Percentiles rank a stretch among this genome's conserved stretches.
Evolutionary conservation across 2,888 invertebrate species (phyloP).

Genomic region (Oligia strigilis): DNA sequence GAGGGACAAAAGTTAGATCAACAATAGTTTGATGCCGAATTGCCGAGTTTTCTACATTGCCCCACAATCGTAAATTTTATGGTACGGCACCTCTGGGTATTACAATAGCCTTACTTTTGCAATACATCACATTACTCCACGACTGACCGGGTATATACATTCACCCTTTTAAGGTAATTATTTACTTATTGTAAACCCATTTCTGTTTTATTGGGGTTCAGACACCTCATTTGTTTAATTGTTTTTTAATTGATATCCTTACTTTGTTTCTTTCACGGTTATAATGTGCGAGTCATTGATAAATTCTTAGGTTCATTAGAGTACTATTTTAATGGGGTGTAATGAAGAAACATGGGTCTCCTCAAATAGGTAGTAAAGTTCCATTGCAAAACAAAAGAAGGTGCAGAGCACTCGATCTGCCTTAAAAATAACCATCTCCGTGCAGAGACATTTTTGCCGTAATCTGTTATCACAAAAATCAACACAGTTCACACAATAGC

Average conservation of each 20-base stretch:
- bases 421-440: background rate
- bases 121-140: conserved; percentile 34
- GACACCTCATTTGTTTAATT: conserved; percentile 4
- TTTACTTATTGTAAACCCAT: background rate
- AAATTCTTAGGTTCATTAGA: background rate
- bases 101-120: conserved; percentile 28
- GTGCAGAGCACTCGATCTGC: background rate
- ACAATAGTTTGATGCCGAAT: conserved; percentile 23
- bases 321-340: background rate
- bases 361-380: background rate
- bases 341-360: background rate
- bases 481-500: conserved; percentile 16
- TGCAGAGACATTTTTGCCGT: background rate
- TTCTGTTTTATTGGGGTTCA: background rate
- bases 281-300: background rate
- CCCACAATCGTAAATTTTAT: conserved; percentile 18
- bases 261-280: background rate
- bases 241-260: conserved; percentile 1
- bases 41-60: background rate
- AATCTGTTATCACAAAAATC: conserved; percentile 23
- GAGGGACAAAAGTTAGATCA: conserved; percentile 12
- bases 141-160: conserved; percentile 6
- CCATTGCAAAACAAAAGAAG: background rate
- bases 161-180: background rate
- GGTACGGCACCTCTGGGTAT: conserved; percentile 18